A percentile compares a stretch with the other conserved stretches of the same genome.
Conservation (phyloP, 2,113 vertebrate species). For the Acrocephalus kingi region DNA sequence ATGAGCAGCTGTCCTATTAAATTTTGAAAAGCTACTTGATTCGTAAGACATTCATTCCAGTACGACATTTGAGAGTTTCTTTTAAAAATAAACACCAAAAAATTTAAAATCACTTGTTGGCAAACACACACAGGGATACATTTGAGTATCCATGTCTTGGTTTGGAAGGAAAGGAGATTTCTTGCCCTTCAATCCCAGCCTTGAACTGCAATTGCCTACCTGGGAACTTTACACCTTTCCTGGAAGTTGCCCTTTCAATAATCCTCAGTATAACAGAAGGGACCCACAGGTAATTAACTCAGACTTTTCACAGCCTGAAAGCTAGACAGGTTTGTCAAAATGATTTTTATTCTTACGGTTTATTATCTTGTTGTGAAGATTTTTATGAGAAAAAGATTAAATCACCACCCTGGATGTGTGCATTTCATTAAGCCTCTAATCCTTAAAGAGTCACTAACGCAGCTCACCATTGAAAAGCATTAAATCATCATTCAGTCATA, state of each 20-base stretch:
- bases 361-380: slow-evolving; percentile 71
- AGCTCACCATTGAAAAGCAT: slow-evolving; percentile 66
- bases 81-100: neutral
- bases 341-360: slow-evolving; percentile 68
- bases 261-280: neutral
- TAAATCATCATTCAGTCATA: slow-evolving; percentile 63
- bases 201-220: neutral
- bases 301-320: slow-evolving; percentile 20
- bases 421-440: slow-evolving; percentile 75
- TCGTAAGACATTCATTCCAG: neutral
- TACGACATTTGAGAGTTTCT: neutral
- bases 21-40: neutral
- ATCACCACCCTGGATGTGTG: slow-evolving; percentile 59
- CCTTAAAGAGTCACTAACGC: slow-evolving; percentile 71
- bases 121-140: neutral
- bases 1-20: neutral
- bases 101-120: neutral
- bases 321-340: slow-evolving; percentile 68
- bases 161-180: neutral
- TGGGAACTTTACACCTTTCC: neutral
- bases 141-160: neutral
- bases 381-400: slow-evolving; percentile 77
- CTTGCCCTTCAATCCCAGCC: neutral
- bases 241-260: slow-evolving; percentile 27
- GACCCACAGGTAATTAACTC: slow-evolving; percentile 58